A percentile compares a stretch with the other conserved stretches of the same genome.
phyloP scores from a whole-genome alignment of 2,113 vertebrate species.

The Phalacrocorax pelagicus region DNA sequence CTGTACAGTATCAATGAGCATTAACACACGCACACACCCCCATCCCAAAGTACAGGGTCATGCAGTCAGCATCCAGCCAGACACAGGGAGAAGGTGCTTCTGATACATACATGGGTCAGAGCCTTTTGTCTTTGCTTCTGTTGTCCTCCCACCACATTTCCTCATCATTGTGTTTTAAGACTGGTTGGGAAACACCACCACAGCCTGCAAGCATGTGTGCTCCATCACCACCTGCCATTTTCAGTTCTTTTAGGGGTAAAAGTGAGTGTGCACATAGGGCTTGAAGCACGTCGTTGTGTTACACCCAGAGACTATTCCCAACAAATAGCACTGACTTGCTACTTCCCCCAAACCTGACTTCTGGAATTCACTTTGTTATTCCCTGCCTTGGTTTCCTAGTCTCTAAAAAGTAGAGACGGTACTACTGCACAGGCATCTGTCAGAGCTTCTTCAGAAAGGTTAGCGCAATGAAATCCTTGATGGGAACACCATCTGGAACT shows the following conservation, averaged over 20 bases:
- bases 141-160: background rate
- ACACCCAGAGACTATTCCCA: background rate
- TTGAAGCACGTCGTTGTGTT: background rate
- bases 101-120: background rate
- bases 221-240: background rate
- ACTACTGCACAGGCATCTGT: background rate
- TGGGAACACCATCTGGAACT: background rate
- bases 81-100: background rate
- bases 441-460: background rate
- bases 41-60: background rate
- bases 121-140: background rate
- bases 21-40: background rate
- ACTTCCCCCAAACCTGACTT: background rate
- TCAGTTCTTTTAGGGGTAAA: background rate
- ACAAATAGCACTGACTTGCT: background rate
- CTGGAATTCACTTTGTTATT: background rate
- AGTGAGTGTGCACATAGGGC: accelerated
- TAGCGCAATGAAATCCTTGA: background rate
- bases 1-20: background rate
- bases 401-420: background rate
- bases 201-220: background rate
- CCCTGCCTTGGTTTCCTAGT: background rate
- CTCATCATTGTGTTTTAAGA: background rate
- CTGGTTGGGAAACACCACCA: background rate
- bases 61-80: background rate